Conservation (phyloP, 2,888 invertebrate genomes). For the Brachylomia viminalis region DNA sequence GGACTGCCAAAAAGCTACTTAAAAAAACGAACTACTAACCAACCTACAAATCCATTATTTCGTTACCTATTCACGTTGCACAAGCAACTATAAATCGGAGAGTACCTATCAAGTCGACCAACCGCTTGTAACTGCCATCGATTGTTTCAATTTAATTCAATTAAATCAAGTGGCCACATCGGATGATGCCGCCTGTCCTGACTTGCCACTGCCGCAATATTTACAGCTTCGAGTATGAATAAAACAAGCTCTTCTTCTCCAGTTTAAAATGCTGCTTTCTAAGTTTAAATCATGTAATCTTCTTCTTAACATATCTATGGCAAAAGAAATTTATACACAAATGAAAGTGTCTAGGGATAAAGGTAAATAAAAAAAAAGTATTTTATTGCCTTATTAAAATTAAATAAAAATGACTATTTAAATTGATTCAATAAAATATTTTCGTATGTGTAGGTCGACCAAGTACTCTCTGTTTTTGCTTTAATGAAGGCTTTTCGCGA, state of each 20-base stretch:
- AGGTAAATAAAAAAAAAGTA: too few relatives aligned
- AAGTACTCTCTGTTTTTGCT: too few relatives aligned
- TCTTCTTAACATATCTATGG: neutral
- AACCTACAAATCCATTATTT: slow-evolving; percentile 19
- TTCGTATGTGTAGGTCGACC: too few relatives aligned
- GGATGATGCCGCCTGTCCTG: slow-evolving; percentile 72
- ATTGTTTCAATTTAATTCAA: slow-evolving; percentile 87
- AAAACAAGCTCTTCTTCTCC: slow-evolving; percentile 8
- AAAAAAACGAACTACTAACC: neutral
- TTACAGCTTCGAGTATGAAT: slow-evolving; percentile 52
- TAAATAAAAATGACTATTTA: too few relatives aligned
- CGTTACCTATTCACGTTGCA: slow-evolving; percentile 23
- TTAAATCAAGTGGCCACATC: slow-evolving; percentile 84
- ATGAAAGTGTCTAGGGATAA: too few relatives aligned
- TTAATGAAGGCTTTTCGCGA: too few relatives aligned
- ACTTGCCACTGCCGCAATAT: slow-evolving; percentile 68
- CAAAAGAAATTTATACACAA: too few relatives aligned
- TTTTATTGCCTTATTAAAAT: too few relatives aligned
- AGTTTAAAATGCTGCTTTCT: neutral
- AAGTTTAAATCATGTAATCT: neutral
- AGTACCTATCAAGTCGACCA: slow-evolving; percentile 38
- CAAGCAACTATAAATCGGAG: slow-evolving; percentile 59
- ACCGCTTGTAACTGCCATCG: slow-evolving; percentile 67
- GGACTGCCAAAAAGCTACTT: neutral
- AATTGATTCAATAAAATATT: too few relatives aligned